A percentile compares a stretch with the other conserved stretches of the same genome.
Evolutionary conservation across 2,888 invertebrate genomes (phyloP).

Genomic region (Muscina levida): DNA sequence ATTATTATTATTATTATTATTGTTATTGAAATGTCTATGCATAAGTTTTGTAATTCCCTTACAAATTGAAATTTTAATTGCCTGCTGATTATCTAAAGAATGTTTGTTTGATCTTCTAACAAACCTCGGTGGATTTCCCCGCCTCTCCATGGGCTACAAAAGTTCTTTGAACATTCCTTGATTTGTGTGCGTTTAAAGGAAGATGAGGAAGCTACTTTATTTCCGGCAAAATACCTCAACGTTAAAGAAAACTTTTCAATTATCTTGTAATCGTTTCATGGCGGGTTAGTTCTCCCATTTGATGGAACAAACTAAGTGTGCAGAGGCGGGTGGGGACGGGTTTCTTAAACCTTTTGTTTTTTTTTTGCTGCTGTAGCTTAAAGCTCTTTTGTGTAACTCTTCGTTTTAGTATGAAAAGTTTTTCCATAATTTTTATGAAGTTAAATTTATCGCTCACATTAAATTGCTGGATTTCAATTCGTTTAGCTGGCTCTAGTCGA

Average conservation of each 20-base stretch:
- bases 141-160: conserved; percentile 2
- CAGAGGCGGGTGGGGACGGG: not conserved
- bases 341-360: not conserved
- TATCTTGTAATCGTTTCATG: conserved; percentile 60
- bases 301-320: no score
- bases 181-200: conserved; percentile 4
- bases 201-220: conserved; percentile 1
- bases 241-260: conserved; percentile 52
- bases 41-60: conserved; percentile 17
- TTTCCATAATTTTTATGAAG: conserved; percentile 20
- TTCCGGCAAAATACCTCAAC: not conserved
- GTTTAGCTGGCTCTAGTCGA: not conserved
- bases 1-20: conserved; percentile 11
- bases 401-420: not conserved
- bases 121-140: not conserved
- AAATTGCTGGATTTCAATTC: not conserved
- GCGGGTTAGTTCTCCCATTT: conserved; percentile 55
- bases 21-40: not conserved
- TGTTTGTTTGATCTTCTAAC: not conserved
- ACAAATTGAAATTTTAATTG: conserved; percentile 33
- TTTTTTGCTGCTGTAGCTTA: no score
- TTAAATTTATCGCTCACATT: conserved; percentile 1
- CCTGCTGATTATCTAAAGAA: conserved; percentile 29
- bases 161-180: not conserved
- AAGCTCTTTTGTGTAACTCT: no score